Evolutionary conservation across 2,888 invertebrate species (phyloP).

Genomic region (Drosophila subquinaria): DNA sequence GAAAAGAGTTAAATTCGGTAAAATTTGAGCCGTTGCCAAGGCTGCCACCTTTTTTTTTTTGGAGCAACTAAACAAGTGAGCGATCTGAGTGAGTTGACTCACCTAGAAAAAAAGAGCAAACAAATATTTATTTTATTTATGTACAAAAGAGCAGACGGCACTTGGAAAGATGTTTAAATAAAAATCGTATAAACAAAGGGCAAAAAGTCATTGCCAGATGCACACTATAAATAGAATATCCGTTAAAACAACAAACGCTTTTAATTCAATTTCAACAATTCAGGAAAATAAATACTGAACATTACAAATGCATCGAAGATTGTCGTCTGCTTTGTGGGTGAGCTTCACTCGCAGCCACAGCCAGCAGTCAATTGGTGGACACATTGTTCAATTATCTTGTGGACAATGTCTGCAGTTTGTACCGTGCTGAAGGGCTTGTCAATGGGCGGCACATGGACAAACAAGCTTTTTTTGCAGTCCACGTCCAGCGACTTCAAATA

Average conservation of each 20-base stretch:
- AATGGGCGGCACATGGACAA: slow-evolving; percentile 92
- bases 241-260: not conserved
- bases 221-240: not conserved
- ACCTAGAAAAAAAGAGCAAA: too few relatives aligned
- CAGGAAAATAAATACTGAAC: not conserved
- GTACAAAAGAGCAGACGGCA: not conserved
- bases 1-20: too few relatives aligned
- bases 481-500: slow-evolving; percentile 90
- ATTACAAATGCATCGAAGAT: slow-evolving; percentile 4
- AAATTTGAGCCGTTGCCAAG: too few relatives aligned
- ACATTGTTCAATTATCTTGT: slow-evolving; percentile 83
- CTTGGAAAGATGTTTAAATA: slow-evolving; percentile 12
- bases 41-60: too few relatives aligned
- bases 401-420: slow-evolving; percentile 87
- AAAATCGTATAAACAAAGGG: too few relatives aligned
- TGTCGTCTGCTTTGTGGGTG: not conserved
- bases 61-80: too few relatives aligned
- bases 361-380: slow-evolving; percentile 42
- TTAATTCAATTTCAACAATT: not conserved
- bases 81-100: too few relatives aligned
- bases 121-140: too few relatives aligned
- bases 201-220: not conserved
- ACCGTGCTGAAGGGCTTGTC: slow-evolving; percentile 88
- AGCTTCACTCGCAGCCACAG: not conserved
- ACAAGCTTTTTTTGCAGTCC: slow-evolving; percentile 87